These are phyloP conservation scores for Mellivora capensis DNA, from an alignment of 2,113 vertebrate genomes.

Conservation along the genomic window DNA sequence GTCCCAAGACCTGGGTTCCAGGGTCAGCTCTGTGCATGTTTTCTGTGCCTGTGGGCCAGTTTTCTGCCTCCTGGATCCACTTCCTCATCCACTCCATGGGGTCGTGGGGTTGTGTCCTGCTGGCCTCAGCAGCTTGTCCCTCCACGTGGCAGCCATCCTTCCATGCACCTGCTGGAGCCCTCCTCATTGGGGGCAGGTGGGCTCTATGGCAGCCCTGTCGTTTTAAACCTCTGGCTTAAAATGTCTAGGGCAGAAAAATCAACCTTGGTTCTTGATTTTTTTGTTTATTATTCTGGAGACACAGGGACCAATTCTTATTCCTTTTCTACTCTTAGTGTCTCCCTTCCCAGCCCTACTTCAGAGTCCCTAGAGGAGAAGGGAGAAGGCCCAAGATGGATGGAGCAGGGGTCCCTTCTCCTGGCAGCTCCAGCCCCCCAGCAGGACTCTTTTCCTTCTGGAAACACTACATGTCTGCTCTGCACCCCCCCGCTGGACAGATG, in stretches of 20 bases:
- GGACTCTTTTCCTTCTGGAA: not conserved
- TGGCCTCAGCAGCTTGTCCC: not conserved
- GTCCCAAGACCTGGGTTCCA: not conserved
- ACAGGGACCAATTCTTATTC: too few relatives aligned
- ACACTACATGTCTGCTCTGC: fast-evolving
- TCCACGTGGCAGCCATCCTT: not conserved
- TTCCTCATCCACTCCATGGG: not conserved
- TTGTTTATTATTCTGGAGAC: not conserved
- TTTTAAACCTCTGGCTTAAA: not conserved
- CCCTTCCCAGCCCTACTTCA: not conserved
- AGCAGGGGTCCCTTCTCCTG: not conserved
- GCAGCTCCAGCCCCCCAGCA: too few relatives aligned
- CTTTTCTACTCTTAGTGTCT: not conserved
- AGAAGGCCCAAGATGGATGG: not conserved
- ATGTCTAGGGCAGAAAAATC: not conserved
- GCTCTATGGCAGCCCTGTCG: not conserved
- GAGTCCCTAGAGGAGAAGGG: not conserved
- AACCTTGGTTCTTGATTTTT: not conserved
- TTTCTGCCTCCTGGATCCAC: not conserved
- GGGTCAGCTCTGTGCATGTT: not conserved
- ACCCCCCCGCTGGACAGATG: not conserved
- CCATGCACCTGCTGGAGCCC: not conserved
- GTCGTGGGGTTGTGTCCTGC: not conserved
- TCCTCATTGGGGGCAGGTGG: not conserved
- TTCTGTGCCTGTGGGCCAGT: not conserved